These are phyloP conservation scores for Lydus trimaculatus DNA, from an alignment of 2,888 invertebrate genomes.

Conservation along the genomic window DNA sequence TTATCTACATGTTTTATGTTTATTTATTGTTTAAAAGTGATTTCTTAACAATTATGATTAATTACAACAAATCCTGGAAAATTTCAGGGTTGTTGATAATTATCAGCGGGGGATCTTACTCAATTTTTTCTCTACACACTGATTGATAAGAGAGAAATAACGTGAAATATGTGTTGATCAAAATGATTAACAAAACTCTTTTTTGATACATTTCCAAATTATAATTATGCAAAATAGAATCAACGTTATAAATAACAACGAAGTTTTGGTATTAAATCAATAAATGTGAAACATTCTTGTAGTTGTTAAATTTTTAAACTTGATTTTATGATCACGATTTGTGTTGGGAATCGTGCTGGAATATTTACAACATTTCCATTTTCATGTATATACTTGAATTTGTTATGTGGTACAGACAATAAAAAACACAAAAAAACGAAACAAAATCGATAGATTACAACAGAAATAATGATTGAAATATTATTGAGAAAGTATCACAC, in stretches of 20 bases:
- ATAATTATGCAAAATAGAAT: slow-evolving; percentile 1
- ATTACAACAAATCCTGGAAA: not conserved
- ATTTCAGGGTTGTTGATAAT: not conserved
- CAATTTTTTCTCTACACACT: too few species aligned
- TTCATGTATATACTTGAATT: too few species aligned
- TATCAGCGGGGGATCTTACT: slow-evolving; percentile 7
- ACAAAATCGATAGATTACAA: too few species aligned
- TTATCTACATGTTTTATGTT: not conserved
- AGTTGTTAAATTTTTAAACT: not conserved
- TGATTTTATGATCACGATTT: not conserved
- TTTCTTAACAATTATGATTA: not conserved
- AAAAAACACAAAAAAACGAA: not conserved
- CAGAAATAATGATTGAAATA: too few species aligned
- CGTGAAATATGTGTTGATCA: not conserved
- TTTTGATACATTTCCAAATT: not conserved
- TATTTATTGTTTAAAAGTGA: not conserved
- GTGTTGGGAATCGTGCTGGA: not conserved
- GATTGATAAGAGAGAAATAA: too few species aligned
- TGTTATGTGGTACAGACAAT: too few species aligned
- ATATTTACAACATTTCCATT: not conserved
- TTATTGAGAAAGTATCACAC: not conserved
- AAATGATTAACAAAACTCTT: not conserved
- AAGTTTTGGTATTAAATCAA: not conserved
- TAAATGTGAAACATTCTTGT: not conserved
- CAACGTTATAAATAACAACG: not conserved